phyloP scores from a whole-genome alignment of 2,888 invertebrate species.

The Ochlodes sylvanus region DNA sequence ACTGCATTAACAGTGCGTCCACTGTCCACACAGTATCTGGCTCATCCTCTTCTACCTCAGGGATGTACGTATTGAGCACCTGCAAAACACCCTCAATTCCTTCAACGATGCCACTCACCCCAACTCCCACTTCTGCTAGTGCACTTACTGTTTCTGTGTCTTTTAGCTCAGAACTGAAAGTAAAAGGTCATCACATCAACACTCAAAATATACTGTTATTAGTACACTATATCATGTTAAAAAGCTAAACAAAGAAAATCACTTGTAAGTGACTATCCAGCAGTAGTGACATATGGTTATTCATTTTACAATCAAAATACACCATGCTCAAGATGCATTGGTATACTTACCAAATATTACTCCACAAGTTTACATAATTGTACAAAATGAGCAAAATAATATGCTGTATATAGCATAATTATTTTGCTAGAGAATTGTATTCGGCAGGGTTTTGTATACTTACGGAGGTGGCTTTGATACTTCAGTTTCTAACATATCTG shows the following conservation, averaged over 20 bases:
- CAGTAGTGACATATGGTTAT: no score
- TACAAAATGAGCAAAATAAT: no score
- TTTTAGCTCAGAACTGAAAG: slow-evolving; percentile 61
- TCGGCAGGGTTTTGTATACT: slow-evolving; percentile 47
- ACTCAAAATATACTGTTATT: not conserved
- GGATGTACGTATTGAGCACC: slow-evolving; percentile 67
- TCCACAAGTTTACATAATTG: no score
- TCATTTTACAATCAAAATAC: no score
- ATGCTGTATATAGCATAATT: no score
- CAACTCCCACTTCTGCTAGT: slow-evolving; percentile 70
- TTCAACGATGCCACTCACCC: slow-evolving; percentile 63
- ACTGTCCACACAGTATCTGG: slow-evolving; percentile 77
- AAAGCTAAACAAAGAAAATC: no score
- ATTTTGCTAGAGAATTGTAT: no score
- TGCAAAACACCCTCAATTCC: slow-evolving; percentile 72
- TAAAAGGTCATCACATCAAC: not conserved
- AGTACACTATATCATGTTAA: no score
- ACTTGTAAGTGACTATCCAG: no score
- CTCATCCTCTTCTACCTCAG: slow-evolving; percentile 66
- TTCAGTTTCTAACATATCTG: slow-evolving; percentile 77
- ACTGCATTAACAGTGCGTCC: slow-evolving; percentile 69
- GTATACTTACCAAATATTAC: no score
- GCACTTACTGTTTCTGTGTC: slow-evolving; percentile 72
- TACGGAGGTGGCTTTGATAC: slow-evolving; percentile 69
- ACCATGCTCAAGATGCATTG: no score